Evolutionary conservation across 2,113 vertebrate species (phyloP), one percentile per base, ranked within the genome.

Genomic region (Heteronetta atricapilla): DNA sequence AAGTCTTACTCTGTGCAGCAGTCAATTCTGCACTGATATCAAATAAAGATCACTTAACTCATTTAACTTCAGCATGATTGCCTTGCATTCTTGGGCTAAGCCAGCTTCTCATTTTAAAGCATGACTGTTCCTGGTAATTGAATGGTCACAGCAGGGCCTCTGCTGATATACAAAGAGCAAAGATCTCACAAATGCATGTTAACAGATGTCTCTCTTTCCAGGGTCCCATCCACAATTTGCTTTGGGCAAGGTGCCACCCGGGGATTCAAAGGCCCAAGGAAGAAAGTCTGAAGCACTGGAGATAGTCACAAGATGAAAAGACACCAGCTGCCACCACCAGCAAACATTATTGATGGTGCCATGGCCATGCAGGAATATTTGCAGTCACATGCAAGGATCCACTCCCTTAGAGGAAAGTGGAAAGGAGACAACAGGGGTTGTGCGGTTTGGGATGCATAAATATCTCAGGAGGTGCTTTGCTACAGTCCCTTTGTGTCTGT

Each of bases 181-280:
- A 26, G 26, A 31, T 31, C 23, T 53, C 40, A 33, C 55, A 26
- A 38, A 5, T 4, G 1, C 25, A 5, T 68, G 17, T 70, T 58
- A 83, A 72, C 82, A 8, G n/a, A 6, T 82, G 58, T 50, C 94
- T 93, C 52, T 17, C 79, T 79, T 95, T 82, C 26, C 94, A 99
- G 98, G 93, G 97, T 99, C 82, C 99, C 98, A 26, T 33, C 97
- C 53, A 98, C 97, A 0, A 97, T 99, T 84, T 99, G 98, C 90
- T 99, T 99, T 60, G 98, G 98, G 69, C 98, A 98, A 73, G 98
- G 98, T 34, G 98, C 98, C 22, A 95, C 98, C 25, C 97, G 98
- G 78, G 98, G 98, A 82, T 99, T 99, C 94, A 98, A 97, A 97
- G 98, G 98, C 34, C 91, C 95, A 3, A 97, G 97, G 89, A 98